Conservation (phyloP, 2,797 vertebrate species). For the Rhadinocentrus ornatus region DNA sequence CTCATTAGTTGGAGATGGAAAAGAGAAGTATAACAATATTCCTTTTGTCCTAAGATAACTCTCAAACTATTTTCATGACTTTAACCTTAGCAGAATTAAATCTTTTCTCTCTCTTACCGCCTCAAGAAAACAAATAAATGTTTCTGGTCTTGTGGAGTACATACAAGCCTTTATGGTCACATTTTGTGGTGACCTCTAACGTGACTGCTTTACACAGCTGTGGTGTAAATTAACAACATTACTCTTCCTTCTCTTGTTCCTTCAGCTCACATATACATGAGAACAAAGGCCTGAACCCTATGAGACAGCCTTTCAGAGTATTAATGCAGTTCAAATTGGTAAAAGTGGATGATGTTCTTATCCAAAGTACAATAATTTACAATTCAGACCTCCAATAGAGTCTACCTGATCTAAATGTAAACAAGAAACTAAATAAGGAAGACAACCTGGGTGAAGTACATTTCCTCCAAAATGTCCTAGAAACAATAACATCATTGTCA, state of each 20-base stretch:
- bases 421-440: slow-evolving; percentile 27
- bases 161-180: neutral
- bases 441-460: neutral
- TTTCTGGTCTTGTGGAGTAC: no score
- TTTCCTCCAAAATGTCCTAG: slow-evolving; percentile 18
- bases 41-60: neutral
- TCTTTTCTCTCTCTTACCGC: no score
- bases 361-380: slow-evolving; percentile 44
- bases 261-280: slow-evolving; percentile 17
- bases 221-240: slow-evolving; percentile 33
- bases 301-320: slow-evolving; percentile 31
- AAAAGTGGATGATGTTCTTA: slow-evolving; percentile 32
- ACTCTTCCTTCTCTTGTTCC: slow-evolving; percentile 15
- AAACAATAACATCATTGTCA: slow-evolving; percentile 52
- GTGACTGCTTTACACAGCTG: slow-evolving; percentile 22
- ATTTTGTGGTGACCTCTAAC: slow-evolving; percentile 42
- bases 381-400: slow-evolving; percentile 53
- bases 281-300: slow-evolving; percentile 26
- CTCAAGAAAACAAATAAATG: no score
- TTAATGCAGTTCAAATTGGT: slow-evolving; percentile 11
- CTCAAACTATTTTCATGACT: neutral
- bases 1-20: neutral
- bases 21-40: neutral
- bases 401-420: slow-evolving; percentile 29
- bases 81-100: neutral